phyloP scores from a whole-genome alignment of 1,140 invertebrate species.

The Caerostris darwini region DNA sequence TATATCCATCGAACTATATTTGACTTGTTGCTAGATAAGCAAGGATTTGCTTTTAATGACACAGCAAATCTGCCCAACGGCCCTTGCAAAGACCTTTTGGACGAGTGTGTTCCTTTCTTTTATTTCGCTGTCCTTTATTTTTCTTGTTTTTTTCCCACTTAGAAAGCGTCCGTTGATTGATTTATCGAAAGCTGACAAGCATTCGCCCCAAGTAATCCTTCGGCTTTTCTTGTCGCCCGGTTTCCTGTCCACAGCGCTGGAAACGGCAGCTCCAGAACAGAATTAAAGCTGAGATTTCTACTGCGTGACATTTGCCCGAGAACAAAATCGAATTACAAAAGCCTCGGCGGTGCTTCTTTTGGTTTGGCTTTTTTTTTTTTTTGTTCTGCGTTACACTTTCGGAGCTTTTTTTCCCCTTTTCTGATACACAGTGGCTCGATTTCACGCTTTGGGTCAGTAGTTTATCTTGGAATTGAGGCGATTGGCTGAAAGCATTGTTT shows the following conservation, averaged over 20 bases:
- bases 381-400: neutral
- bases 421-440: too few species aligned
- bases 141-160: neutral
- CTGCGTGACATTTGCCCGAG: constrained; percentile 5
- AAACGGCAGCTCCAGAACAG: constrained; percentile 20
- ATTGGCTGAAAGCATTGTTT: too few species aligned
- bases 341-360: neutral
- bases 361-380: neutral
- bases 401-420: too few species aligned
- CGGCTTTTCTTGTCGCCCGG: constrained; percentile 5
- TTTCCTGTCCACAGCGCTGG: neutral
- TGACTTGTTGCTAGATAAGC: too few species aligned
- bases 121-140: neutral
- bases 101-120: too few species aligned
- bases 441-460: too few species aligned
- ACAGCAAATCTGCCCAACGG: too few species aligned
- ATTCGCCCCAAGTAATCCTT: constrained; percentile 8
- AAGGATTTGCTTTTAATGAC: too few species aligned
- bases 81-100: too few species aligned
- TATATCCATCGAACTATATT: too few species aligned
- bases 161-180: constrained; percentile 19
- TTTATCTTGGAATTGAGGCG: too few species aligned
- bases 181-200: constrained; percentile 39
- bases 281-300: constrained; percentile 22
- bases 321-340: neutral